Base-by-base conservation (phyloP, 2,888 invertebrate species). In the Eremobia ochroleuca region DNA sequence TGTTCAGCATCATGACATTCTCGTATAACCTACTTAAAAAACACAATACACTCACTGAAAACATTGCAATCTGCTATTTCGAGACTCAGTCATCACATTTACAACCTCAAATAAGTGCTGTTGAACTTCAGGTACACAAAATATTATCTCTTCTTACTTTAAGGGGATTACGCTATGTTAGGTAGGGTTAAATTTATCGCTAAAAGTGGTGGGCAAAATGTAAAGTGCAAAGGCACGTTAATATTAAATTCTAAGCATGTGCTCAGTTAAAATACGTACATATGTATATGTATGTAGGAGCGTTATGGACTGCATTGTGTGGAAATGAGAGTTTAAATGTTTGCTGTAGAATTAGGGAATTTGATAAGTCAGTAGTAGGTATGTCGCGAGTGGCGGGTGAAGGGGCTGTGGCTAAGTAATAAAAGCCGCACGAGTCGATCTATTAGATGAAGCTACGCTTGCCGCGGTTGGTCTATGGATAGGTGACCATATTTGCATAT, bases 171-270 rank as follows among this genome's bases (percentile, higher is more conserved):
- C 1, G 46, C 15, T 18, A 55, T 64, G 77, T 71, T 62, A 52
- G 28, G 67, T n/a, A 9, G 71, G 81, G 66, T 82, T 79, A 79
- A 74, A 78, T 82, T 73, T 74, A 82, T 73, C 62, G 46, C 43
- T 73, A 64, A 74, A 71, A 77, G 67, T 81, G 67, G 67, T 59
- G 68, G 68, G 67, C 25, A 34, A 64, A 71, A 76, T 81, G 61
- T 81, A n/a, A 46, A 81, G 81, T 81, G 81, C 67, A 72, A 18
- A 43, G 13, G 31, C 21, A 34, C 66, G 70, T 76, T 76, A 70
- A 81, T 81, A 76, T 81, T 81, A 81, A 81, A 71, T 81, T 81
- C 34, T 77, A 52, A 81, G 49, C 62, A 34, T 59, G 52, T 72
- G 81, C 52, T 77, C 34, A 13, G 18, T 59, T 64, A 49, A 37